Base-by-base conservation (phyloP, 2,113 vertebrate genomes). In the Callipepla californica region DNA sequence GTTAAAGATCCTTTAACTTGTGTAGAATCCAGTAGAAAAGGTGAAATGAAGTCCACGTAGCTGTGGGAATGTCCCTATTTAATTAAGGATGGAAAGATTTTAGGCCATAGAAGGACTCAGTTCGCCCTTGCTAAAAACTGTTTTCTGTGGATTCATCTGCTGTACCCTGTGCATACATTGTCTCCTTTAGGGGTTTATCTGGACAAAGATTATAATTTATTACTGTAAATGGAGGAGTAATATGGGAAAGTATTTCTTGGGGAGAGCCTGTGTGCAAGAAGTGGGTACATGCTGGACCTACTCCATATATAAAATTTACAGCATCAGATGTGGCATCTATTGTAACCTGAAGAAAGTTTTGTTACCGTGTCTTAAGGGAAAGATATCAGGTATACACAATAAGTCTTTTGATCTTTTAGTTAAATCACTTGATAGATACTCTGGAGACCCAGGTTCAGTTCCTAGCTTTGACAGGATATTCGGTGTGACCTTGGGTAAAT, bases 401-500 rank as follows among this genome's bases (percentile, higher is more conserved):
- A 87, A 90, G 61, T 80, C 91, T 96, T 48, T 92, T 94, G 90
- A 91, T 96, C 85, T 88, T 38, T 28, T 36, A 75, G 82, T 75
- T 95, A 92, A 96, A 94, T 85, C 95, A 90, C 82, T 93, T 83
- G 91, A 91, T 75, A 86, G 92, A 91, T 79, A 78, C 93, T 92
- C 93, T 2, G 73, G 94, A 94, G 93, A 93, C 12, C 0, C 58
- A 62, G 85, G 85, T 95, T 95, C 96, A 90, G 79, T 86, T 95
- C 90, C 88, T 92, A 93, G 94, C 85, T 96, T 94, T 95, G 94
- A 82, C 87, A n/a, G 76, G 91, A 75, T 96, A 89, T 92, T 96
- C 79, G 92, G 57, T 50, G 51, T 88, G 94, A 96, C 95, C 96
- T 94, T 94, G 96, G 94, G 69, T 92, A 95, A 94, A 96, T 94